Evolutionary conservation across 1,140 invertebrate species (phyloP).

Genomic region (Neuroterus valhalla): DNA sequence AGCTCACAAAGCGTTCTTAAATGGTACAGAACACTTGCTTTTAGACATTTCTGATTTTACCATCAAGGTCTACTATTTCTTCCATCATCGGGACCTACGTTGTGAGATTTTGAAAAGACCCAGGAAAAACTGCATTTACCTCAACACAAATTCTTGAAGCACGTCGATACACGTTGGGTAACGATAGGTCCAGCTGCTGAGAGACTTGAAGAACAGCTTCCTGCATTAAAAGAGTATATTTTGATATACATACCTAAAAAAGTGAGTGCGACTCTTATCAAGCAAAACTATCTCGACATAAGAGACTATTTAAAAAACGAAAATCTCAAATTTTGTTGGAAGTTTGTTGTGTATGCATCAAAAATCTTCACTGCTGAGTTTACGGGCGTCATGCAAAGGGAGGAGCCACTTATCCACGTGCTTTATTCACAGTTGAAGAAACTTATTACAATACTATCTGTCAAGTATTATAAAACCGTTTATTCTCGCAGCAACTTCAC

Average conservation of each 20-base stretch:
- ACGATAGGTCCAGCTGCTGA: constrained; percentile 32
- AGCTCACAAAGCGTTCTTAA: constrained; percentile 36
- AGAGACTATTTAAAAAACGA: background rate
- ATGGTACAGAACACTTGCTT: constrained; percentile 35
- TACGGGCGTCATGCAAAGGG: background rate
- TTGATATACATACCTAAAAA: background rate
- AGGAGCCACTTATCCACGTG: constrained; percentile 5
- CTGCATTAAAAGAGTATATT: background rate
- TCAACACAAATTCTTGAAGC: constrained; percentile 32
- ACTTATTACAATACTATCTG: background rate
- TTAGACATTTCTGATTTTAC: constrained; percentile 28
- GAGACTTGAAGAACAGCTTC: constrained; percentile 31
- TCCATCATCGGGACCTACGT: constrained; percentile 16
- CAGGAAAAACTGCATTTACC: constrained; percentile 32
- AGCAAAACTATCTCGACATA: background rate
- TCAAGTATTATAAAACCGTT: background rate
- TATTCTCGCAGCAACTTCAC: background rate
- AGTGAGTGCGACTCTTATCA: background rate
- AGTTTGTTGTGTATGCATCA: background rate
- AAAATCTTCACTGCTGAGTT: background rate
- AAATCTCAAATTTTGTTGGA: background rate
- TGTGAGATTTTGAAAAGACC: no score
- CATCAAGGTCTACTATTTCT: constrained; percentile 26
- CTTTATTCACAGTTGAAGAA: background rate
- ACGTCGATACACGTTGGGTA: constrained; percentile 37